These are phyloP conservation scores for Amblyornis subalaris DNA, from an alignment of 2,113 vertebrate species.

Conservation along the genomic window DNA sequence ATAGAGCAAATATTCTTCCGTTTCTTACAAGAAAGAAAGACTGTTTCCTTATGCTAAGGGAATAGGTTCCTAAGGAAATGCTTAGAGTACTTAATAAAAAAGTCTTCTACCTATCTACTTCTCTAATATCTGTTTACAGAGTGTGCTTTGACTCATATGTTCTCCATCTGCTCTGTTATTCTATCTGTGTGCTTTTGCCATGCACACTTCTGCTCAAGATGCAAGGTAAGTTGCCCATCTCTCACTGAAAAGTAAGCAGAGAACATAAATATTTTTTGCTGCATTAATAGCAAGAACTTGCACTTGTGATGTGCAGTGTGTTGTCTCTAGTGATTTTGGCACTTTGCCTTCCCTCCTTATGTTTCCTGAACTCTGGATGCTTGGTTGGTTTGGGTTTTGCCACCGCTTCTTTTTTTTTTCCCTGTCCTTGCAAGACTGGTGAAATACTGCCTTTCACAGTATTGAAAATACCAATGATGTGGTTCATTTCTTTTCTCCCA, in stretches of 20 bases:
- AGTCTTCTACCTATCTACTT: background rate
- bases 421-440: background rate
- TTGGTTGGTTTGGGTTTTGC: background rate
- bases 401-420: background rate
- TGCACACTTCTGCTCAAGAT: background rate
- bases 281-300: background rate
- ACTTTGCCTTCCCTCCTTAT: background rate
- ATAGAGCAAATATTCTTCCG: background rate
- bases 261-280: background rate
- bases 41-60: background rate
- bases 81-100: slow-evolving; percentile 4
- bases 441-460: background rate
- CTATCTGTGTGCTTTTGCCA: background rate
- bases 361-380: background rate
- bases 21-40: background rate
- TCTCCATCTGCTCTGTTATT: slow-evolving; percentile 34
- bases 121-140: background rate
- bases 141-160: background rate
- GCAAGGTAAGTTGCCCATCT: background rate
- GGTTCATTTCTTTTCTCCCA: background rate
- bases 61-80: background rate
- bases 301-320: background rate
- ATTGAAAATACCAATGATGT: background rate
- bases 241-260: background rate
- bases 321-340: background rate